Base-by-base conservation (phyloP, 2,888 invertebrate genomes). In the Spialia ferax region DNA sequence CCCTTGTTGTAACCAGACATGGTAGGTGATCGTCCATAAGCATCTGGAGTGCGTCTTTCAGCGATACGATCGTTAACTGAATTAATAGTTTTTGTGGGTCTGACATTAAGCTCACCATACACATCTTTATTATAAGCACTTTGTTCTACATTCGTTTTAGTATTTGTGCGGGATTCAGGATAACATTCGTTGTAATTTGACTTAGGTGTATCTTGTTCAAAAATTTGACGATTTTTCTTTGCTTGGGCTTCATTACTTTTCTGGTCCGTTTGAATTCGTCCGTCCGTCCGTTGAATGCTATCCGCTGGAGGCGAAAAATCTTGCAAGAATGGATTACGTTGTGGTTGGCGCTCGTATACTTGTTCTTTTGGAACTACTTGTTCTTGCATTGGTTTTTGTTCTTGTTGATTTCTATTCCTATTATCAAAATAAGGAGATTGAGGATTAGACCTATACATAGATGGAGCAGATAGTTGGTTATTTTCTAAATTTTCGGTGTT, bases 11-110 rank as follows among this genome's bases (percentile, higher is more conserved):
- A 88, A 10, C 88, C 82, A 11, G 84, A 91, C 84, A 93, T 94
- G 74, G 88, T 84, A 48, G 87, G 88, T 42, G 96, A 96, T 71
- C 97, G 91, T 0, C 97, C 97, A 79, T 97, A 97, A 11, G 97
- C 96, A 79, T 97, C 97, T 0, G 97, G 97, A 0, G 97, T 97
- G 73, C 97, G 94, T 74, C 97, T 94, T 81, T 97, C 97, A 23
- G 94, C 85, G 45, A 93, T 77, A 61, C 91, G 81, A 72, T 93
- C 94, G 71, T 88, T 91, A 0, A 83, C 76, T 54, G 79, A 78
- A 77, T 78, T 85, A 15, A 81, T 81, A 3, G 83, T 72, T 76
- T 86, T 86, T 8, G 79, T 74, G 72, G 83, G 84, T n/a, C 60
- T 45, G 62, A 81, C 60, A 78, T 81, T 86, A 20, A 86, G 69